Evolutionary conservation across 2,113 vertebrate genomes (phyloP).

Genomic region (Pleuronectes platessa): DNA sequence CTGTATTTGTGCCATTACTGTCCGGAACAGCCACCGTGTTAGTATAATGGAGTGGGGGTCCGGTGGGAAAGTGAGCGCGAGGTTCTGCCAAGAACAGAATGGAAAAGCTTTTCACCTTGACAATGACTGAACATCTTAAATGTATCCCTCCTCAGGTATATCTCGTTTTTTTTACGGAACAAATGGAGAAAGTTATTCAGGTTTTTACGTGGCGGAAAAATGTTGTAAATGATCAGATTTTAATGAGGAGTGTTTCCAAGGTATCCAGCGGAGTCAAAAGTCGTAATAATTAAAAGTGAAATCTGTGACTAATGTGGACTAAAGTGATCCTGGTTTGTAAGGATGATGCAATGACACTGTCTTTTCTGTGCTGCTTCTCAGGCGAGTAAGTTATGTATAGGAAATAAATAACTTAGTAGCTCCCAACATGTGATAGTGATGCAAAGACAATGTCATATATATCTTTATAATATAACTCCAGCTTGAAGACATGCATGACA

Average conservation of each 20-base stretch:
- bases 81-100: slow-evolving; percentile 69
- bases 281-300: slow-evolving; percentile 54
- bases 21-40: slow-evolving; percentile 48
- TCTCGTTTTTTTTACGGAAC: not conserved
- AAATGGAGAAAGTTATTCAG: not conserved
- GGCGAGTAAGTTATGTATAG: not conserved
- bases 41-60: slow-evolving; percentile 60
- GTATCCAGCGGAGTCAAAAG: slow-evolving; percentile 39
- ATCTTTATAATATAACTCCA: not conserved
- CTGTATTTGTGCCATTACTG: slow-evolving; percentile 70
- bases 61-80: slow-evolving; percentile 47
- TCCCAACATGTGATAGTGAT: slow-evolving; percentile 9
- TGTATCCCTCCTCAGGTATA: slow-evolving; percentile 23
- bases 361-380: slow-evolving; percentile 14
- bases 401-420: not conserved
- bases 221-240: slow-evolving; percentile 17
- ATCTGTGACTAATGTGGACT: slow-evolving; percentile 32
- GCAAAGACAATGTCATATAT: not conserved
- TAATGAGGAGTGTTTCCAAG: slow-evolving; percentile 44
- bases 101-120: slow-evolving; percentile 74
- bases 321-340: slow-evolving; percentile 25
- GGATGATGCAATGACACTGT: slow-evolving; percentile 26
- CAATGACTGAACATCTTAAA: slow-evolving; percentile 54
- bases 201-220: slow-evolving; percentile 2
- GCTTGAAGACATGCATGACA: not conserved